Percentiles rank a stretch among this genome's conserved stretches.
phyloP scores from a whole-genome alignment of 1,140 invertebrate species.

The Eurosta solidaginis region DNA sequence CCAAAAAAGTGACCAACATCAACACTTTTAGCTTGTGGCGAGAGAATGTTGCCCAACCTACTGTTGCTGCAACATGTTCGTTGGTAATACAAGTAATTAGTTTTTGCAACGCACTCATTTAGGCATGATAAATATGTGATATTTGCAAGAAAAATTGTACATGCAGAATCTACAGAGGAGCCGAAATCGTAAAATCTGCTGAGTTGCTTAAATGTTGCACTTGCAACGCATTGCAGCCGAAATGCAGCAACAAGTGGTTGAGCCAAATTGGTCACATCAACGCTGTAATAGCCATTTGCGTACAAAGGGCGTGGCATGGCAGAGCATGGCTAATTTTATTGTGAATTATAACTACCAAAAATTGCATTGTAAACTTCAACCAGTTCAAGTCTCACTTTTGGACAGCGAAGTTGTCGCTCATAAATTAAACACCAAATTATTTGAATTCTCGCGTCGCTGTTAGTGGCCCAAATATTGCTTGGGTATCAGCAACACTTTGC shows the following conservation, averaged over 20 bases:
- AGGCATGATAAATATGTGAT: not conserved
- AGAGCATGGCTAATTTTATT: slow-evolving; percentile 28
- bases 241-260: not conserved
- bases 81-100: slow-evolving; percentile 14
- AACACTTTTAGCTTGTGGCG: slow-evolving; percentile 18
- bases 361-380: not conserved
- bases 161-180: not conserved
- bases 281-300: too few species aligned
- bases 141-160: not conserved
- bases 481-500: not conserved
- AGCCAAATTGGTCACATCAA: not conserved
- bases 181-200: too few species aligned
- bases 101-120: not conserved
- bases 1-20: slow-evolving; percentile 7
- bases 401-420: not conserved
- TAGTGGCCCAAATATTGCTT: not conserved
- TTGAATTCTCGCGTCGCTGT: slow-evolving; percentile 12
- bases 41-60: not conserved
- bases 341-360: not conserved
- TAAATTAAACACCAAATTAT: slow-evolving; percentile 29
- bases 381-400: not conserved
- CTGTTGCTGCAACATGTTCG: not conserved
- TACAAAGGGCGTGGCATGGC: not conserved
- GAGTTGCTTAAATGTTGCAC: not conserved
- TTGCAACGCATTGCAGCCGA: slow-evolving; percentile 10